Evolutionary conservation across 2,797 vertebrate genomes (phyloP).

Genomic region (Hirundo rustica): DNA sequence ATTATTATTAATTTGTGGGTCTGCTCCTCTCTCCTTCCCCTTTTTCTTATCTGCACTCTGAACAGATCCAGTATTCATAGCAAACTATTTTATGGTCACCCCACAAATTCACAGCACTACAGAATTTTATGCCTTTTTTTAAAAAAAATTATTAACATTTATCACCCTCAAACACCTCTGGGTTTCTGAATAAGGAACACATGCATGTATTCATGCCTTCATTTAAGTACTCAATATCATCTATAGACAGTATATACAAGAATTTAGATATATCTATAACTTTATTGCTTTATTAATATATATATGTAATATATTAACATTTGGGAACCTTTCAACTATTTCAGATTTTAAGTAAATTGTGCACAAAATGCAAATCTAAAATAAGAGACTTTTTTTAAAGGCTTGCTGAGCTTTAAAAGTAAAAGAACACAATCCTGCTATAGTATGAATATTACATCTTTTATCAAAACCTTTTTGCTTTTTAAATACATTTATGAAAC

Average conservation of each 20-base stretch:
- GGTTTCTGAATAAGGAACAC: background rate
- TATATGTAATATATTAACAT: background rate
- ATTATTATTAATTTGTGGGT: background rate
- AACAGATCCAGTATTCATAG: background rate
- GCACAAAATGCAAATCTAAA: background rate
- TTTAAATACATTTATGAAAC: background rate
- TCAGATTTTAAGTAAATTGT: background rate
- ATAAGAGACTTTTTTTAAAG: background rate
- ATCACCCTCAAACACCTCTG: background rate
- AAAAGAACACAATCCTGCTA: background rate
- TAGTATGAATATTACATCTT: background rate
- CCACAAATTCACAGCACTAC: fast-evolving
- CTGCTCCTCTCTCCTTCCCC: background rate
- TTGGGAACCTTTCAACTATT: background rate
- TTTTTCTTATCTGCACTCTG: background rate
- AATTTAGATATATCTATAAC: background rate
- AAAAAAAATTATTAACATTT: background rate
- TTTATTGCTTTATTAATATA: background rate
- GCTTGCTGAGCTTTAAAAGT: background rate
- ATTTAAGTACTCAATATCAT: background rate
- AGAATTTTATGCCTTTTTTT: background rate
- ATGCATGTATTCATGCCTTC: background rate
- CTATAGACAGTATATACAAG: background rate
- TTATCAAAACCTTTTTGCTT: background rate
- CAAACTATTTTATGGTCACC: background rate